phyloP scores from a whole-genome alignment of 2,113 vertebrate species.

The Sisor rabdophorus region DNA sequence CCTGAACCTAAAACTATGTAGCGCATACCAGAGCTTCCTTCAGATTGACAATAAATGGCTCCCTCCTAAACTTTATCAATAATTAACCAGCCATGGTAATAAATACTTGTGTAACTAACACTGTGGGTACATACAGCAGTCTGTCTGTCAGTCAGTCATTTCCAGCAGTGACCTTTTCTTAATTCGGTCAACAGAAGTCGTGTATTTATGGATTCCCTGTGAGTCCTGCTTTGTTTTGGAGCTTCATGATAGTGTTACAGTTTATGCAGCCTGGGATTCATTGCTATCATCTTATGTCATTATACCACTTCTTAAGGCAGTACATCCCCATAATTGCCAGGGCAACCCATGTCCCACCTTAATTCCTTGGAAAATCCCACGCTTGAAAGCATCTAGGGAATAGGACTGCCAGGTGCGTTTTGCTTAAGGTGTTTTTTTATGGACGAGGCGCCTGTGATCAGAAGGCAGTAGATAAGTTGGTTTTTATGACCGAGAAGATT shows the following conservation, averaged over 20 bases:
- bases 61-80: slow-evolving; percentile 55
- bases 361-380: slow-evolving; percentile 45
- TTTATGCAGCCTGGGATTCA: background rate
- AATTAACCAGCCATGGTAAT: slow-evolving; percentile 66
- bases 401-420: slow-evolving; percentile 64
- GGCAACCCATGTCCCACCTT: slow-evolving; percentile 53
- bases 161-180: background rate
- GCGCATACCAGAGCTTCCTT: background rate
- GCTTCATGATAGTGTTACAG: background rate
- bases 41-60: background rate
- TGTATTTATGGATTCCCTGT: background rate
- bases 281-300: slow-evolving; percentile 6
- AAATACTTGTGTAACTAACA: slow-evolving; percentile 16
- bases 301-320: slow-evolving; percentile 10
- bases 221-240: background rate
- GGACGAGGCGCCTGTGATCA: slow-evolving; percentile 42
- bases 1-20: slow-evolving; percentile 17
- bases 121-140: background rate
- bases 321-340: background rate
- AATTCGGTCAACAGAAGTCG: background rate
- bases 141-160: background rate
- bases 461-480: slow-evolving; percentile 39
- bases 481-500: background rate
- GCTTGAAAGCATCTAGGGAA: slow-evolving; percentile 45
- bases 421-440: slow-evolving; percentile 40